These are phyloP conservation scores for Borostomias antarcticus DNA, from an alignment of 2,797 vertebrate genomes.

Conservation along the genomic window DNA sequence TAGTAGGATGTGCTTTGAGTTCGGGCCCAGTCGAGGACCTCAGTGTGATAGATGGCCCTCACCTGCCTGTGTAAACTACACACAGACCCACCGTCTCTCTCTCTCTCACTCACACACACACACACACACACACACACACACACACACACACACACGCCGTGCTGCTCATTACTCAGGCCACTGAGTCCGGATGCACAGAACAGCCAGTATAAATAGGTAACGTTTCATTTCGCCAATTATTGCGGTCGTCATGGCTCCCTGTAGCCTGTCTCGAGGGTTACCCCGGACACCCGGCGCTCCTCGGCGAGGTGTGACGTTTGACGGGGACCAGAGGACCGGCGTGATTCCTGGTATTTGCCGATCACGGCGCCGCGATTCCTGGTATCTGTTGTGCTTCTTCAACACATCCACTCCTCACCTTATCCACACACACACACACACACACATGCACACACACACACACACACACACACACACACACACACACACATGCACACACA, in stretches of 20 bases:
- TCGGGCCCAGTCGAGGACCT: too few species aligned
- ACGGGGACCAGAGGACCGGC: conserved; percentile 11
- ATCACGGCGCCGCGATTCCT: conserved; percentile 23
- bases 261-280: conserved; percentile 63
- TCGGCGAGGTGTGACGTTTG: conserved; percentile 31
- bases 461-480: conserved; percentile 21
- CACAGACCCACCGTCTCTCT: not conserved
- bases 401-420: not conserved
- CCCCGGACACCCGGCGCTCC: conserved; percentile 46
- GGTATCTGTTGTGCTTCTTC: conserved; percentile 28
- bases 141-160: conserved; percentile 1
- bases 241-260: conserved; percentile 62
- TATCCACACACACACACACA: conserved; percentile 27
- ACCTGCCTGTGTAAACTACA: not conserved
- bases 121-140: conserved; percentile 14
- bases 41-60: conserved; percentile 33
- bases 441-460: conserved; percentile 1
- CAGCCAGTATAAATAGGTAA: conserved; percentile 68
- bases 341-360: not conserved
- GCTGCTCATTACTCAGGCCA: conserved; percentile 49
- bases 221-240: conserved; percentile 47
- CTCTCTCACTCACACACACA: not conserved
- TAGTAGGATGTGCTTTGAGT: conserved; percentile 35
- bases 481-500: conserved; percentile 27
- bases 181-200: conserved; percentile 63